These are phyloP conservation scores for Pyrochroa serraticornis DNA, from an alignment of 2,888 invertebrate genomes.

Conservation along the genomic window DNA sequence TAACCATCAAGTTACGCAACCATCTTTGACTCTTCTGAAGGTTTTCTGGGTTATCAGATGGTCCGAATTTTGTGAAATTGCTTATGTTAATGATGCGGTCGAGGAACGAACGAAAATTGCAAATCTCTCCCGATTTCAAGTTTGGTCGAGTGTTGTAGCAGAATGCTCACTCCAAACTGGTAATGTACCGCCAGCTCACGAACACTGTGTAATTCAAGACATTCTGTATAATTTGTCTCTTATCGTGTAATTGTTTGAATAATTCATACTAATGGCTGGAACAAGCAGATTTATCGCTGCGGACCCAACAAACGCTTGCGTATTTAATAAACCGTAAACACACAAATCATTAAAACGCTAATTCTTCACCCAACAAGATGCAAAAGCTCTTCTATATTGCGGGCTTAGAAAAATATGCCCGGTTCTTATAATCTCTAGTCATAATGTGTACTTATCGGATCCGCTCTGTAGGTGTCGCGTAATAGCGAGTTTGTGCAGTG, in stretches of 20 bases:
- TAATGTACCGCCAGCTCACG: conserved; percentile 53
- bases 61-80: too few species aligned
- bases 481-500: conserved; percentile 25
- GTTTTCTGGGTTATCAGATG: too few species aligned
- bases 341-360: conserved; percentile 12
- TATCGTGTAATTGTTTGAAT: conserved; percentile 59
- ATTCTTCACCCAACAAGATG: too few species aligned
- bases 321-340: conserved; percentile 28
- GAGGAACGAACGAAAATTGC: too few species aligned
- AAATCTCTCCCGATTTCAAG: too few species aligned
- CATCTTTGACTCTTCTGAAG: too few species aligned
- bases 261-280: conserved; percentile 53
- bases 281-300: conserved; percentile 25
- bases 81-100: too few species aligned
- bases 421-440: not conserved
- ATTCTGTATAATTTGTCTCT: conserved; percentile 57
- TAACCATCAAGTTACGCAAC: not conserved
- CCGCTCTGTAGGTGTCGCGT: conserved; percentile 23
- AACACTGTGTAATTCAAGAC: conserved; percentile 55
- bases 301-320: conserved; percentile 20
- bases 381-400: too few species aligned
- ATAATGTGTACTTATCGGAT: conserved; percentile 20
- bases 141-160: not conserved
- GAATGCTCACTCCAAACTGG: conserved; percentile 40
- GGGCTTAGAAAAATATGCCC: too few species aligned